phyloP scores from a whole-genome alignment of 2,797 vertebrate genomes.

The Sphenodon punctatus region DNA sequence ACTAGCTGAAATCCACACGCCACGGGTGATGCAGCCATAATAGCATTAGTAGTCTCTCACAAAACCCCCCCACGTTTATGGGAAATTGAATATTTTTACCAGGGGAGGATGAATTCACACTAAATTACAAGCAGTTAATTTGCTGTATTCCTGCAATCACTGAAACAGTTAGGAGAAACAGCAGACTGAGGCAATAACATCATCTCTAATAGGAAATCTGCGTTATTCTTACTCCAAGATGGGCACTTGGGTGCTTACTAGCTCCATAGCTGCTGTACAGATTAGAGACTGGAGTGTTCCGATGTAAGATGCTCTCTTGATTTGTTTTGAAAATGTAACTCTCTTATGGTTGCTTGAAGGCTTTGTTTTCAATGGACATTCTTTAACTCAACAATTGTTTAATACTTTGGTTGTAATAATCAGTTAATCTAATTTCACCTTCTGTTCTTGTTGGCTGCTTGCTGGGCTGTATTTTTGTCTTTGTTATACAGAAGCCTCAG shows the following conservation, averaged over 20 bases:
- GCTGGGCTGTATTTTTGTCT: background rate
- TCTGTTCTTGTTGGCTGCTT: background rate
- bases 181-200: background rate
- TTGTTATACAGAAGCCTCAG: background rate
- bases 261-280: background rate
- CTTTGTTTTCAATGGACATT: background rate
- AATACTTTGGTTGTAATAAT: constrained; percentile 19
- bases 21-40: constrained; percentile 12
- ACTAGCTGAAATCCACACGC: background rate
- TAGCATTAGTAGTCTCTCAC: constrained; percentile 30
- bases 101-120: constrained; percentile 33
- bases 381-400: constrained; percentile 1
- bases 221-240: background rate
- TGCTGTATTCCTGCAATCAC: constrained; percentile 22
- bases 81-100: constrained; percentile 42
- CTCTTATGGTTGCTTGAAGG: background rate
- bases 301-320: background rate
- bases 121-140: constrained; percentile 31
- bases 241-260: background rate
- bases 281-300: constrained; percentile 13
- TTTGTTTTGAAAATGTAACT: constrained; percentile 25
- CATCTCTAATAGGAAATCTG: background rate
- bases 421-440: constrained; percentile 1
- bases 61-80: constrained; percentile 38
- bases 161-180: constrained; percentile 27